phyloP scores from a whole-genome alignment of 2,113 vertebrate species.

The Suricata suricatta region DNA sequence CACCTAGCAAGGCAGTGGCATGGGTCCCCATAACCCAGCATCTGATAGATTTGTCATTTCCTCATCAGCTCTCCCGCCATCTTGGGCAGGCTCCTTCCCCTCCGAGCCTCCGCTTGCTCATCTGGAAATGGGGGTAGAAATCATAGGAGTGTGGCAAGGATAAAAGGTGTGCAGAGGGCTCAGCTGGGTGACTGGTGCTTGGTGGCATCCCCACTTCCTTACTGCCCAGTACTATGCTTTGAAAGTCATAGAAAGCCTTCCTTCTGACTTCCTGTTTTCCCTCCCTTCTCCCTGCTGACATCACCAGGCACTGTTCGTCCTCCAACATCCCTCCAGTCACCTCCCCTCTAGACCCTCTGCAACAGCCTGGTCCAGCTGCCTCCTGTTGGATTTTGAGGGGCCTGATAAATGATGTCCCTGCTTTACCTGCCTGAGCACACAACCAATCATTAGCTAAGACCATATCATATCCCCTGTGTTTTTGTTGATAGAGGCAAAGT shows the following conservation, averaged over 20 bases:
- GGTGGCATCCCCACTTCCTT: neutral
- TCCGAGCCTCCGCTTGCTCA: neutral
- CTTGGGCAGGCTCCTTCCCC: neutral
- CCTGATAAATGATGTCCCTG: neutral
- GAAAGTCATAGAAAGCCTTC: neutral
- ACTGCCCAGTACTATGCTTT: neutral
- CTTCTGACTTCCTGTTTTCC: neutral
- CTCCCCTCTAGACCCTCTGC: neutral
- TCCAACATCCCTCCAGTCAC: neutral
- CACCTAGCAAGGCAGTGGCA: neutral
- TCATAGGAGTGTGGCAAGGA: neutral
- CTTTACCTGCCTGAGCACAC: neutral
- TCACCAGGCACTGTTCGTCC: neutral
- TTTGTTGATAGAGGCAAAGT: neutral
- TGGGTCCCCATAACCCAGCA: neutral
- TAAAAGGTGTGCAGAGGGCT: neutral
- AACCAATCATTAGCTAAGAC: neutral
- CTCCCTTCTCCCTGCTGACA: neutral
- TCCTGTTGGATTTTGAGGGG: neutral
- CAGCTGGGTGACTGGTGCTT: rapidly evolving
- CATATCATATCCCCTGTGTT: neutral
- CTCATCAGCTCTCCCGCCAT: neutral
- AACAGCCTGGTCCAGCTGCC: neutral
- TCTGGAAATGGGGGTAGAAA: neutral
- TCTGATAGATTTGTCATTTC: neutral